Base-by-base conservation (phyloP, 2,888 invertebrate genomes). In the Sinhomidia bicolor region DNA sequence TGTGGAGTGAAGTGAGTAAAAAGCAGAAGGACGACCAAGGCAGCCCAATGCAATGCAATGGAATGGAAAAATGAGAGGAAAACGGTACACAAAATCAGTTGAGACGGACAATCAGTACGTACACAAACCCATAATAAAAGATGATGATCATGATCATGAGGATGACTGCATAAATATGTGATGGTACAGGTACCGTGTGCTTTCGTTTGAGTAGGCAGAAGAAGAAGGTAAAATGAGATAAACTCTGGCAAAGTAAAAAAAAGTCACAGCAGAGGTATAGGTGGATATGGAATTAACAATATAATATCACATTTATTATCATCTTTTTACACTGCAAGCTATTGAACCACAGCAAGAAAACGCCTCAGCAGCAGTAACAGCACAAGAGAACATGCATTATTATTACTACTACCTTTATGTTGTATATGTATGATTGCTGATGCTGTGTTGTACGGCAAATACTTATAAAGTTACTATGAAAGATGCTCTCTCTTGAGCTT, bases 21-120 rank as follows among this genome's bases (percentile, higher is more conserved):
- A 80, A 85, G 68, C 44, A 86, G 90, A 89, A 90, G 90, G 90
- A 88, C 90, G 90, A 80, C 57, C 82, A 85, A 90, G 88, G 88
- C 51, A 89, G 83, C 57, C 65, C 74, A 82, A 20, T 29, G 60
- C 26, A 54, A 60, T 74, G 81, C n/a, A 86, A 57, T 85, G 85
- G 78, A 78, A 85, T 74, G 78, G 78, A 51, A 74, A 81, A 86
- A 86, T 44, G 32, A 71, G 54, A 51, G 79, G 54, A 79, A 85
- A 85, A 85, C 85, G 79, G 85, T 79, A 81, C 86, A 76, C 54
- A 54, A 68, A 51, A 29, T 44, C 36, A 76, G 84, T 60, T 32
- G 60, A 78, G 85, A 29, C 32, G 71, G 76, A 76, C 51, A 44
- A 76, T 76, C 76, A 76, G 32, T 51, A 51, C 32, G 29, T n/a